phyloP scores from a whole-genome alignment of 2,113 vertebrate genomes.

The Tetraodon nigroviridis region DNA sequence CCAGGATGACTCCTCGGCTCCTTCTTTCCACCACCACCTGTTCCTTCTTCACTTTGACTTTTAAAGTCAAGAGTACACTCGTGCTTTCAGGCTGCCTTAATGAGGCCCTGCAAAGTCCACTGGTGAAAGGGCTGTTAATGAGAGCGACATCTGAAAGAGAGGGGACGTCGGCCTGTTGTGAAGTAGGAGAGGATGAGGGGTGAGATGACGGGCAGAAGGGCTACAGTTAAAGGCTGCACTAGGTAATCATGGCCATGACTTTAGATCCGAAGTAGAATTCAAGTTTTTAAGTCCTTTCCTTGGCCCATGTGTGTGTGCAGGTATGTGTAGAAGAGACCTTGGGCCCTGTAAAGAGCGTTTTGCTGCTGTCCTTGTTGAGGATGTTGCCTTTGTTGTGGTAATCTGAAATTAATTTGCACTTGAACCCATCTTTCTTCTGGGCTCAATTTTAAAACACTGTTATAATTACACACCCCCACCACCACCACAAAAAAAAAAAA shows the following conservation, averaged over 20 bases:
- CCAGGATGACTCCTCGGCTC: constrained; percentile 49
- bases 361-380: constrained; percentile 84
- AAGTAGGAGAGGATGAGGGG: constrained; percentile 20
- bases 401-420: constrained; percentile 99
- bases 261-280: constrained; percentile 87
- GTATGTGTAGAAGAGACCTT: constrained; percentile 67
- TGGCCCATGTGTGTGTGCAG: constrained; percentile 29
- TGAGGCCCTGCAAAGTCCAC: constrained; percentile 56
- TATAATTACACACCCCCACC: constrained; percentile 83
- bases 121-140: constrained; percentile 69
- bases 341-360: constrained; percentile 85
- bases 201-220: constrained; percentile 6
- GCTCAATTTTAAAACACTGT: constrained; percentile 90
- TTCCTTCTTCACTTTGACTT: constrained; percentile 59
- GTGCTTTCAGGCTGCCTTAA: constrained; percentile 63
- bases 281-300: constrained; percentile 78
- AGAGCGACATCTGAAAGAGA: constrained; percentile 58
- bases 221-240: constrained; percentile 32
- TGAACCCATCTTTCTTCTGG: constrained; percentile 98
- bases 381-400: constrained; percentile 98
- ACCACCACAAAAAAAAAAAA: neutral
- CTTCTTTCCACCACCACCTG: constrained; percentile 37
- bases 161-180: neutral
- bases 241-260: constrained; percentile 75
- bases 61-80: constrained; percentile 58